Evolutionary conservation across 2,888 invertebrate species (phyloP).

Genomic region (Drosophila buzzatii): DNA sequence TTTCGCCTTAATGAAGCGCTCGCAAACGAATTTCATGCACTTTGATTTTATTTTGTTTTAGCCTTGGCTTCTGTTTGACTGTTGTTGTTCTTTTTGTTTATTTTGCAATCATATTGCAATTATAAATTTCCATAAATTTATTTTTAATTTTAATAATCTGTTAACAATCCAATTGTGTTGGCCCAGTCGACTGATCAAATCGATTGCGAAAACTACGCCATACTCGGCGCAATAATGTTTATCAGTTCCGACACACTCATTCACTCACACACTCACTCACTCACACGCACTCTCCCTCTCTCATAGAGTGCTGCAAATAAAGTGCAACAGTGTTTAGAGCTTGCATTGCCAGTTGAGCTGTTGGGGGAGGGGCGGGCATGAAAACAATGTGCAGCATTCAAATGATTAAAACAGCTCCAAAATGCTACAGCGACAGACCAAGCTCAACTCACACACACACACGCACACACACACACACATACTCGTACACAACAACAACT

Average conservation of each 20-base stretch:
- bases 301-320: slow-evolving; percentile 57
- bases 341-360: slow-evolving; percentile 18
- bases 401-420: slow-evolving; percentile 79
- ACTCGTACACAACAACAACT: slow-evolving; percentile 41
- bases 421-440: slow-evolving; percentile 69
- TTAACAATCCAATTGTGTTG: slow-evolving; percentile 58
- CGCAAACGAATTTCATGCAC: slow-evolving; percentile 66
- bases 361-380: slow-evolving; percentile 17
- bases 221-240: slow-evolving; percentile 60
- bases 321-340: slow-evolving; percentile 71
- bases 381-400: slow-evolving; percentile 80
- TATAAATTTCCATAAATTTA: slow-evolving; percentile 74
- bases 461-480: slow-evolving; percentile 9
- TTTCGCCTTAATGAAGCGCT: slow-evolving; percentile 63
- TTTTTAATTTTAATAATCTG: slow-evolving; percentile 74
- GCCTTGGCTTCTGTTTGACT: slow-evolving; percentile 2
- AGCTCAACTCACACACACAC: slow-evolving; percentile 53
- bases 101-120: slow-evolving; percentile 49
- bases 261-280: slow-evolving; percentile 33
- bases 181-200: slow-evolving; percentile 44
- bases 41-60: slow-evolving; percentile 41
- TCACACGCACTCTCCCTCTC: slow-evolving; percentile 22
- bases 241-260: slow-evolving; percentile 61
- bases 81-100: background rate
- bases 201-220: slow-evolving; percentile 44